Percentiles rank a stretch among this genome's conserved stretches.
Evolutionary conservation across 2,113 vertebrate species (phyloP).

Genomic region (Probosciger aterrimus): DNA sequence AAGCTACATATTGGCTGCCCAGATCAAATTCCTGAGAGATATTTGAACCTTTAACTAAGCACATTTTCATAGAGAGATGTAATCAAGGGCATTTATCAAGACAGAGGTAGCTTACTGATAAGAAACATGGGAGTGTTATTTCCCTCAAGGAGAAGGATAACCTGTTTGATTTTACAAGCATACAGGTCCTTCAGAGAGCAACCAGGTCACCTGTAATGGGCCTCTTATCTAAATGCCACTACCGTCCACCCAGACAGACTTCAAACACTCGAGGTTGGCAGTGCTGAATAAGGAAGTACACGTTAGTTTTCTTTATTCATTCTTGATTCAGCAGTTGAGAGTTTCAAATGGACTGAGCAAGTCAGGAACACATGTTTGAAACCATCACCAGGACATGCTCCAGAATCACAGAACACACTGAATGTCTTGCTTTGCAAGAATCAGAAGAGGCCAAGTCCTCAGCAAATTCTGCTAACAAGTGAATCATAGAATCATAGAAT

Average conservation of each 20-base stretch:
- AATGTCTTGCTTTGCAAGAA: not conserved
- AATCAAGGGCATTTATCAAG: not conserved
- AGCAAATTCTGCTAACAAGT: not conserved
- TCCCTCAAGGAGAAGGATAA: not conserved
- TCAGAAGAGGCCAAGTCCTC: not conserved
- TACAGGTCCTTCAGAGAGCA: not conserved
- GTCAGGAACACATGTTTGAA: not conserved
- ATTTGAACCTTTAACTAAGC: not conserved
- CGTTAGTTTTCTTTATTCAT: not conserved
- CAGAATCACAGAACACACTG: accelerated
- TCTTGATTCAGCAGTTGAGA: not conserved
- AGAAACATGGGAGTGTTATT: not conserved
- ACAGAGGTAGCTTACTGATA: not conserved
- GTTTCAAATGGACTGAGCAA: not conserved
- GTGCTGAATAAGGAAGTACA: not conserved
- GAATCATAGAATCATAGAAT: not conserved
- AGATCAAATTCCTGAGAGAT: not conserved
- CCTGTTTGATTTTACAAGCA: not conserved
- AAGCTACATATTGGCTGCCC: not conserved
- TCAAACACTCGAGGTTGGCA: not conserved
- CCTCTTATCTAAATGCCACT: not conserved
- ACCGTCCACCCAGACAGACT: not conserved
- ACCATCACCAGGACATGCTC: not conserved
- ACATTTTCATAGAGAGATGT: not conserved
- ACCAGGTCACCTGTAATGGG: not conserved